Conservation (phyloP, 2,888 invertebrate species). For the Notodonta ziczac region DNA sequence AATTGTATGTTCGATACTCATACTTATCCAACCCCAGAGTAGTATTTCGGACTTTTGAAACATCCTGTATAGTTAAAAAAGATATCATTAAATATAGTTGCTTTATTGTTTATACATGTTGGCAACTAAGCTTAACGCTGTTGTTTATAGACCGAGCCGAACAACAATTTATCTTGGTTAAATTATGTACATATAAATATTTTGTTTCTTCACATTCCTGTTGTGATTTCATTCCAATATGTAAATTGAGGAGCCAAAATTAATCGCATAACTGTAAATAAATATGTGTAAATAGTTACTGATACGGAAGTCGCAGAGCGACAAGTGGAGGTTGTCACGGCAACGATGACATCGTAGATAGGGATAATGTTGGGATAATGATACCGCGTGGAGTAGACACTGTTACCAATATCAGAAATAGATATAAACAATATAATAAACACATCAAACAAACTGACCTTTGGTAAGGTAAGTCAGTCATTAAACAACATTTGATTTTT, state of each 20-base stretch:
- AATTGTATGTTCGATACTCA: too few species aligned
- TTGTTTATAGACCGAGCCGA: constrained; percentile 56
- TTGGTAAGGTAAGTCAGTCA: constrained; percentile 48
- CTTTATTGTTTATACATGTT: constrained; percentile 63
- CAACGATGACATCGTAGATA: constrained; percentile 59
- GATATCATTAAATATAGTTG: constrained; percentile 63
- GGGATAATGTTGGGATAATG: constrained; percentile 58
- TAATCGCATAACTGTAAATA: constrained; percentile 78
- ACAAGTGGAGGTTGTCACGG: constrained; percentile 55
- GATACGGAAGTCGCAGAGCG: constrained; percentile 76
- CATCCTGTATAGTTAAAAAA: constrained; percentile 55
- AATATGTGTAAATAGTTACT: constrained; percentile 78
- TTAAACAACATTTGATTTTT: constrained; percentile 24
- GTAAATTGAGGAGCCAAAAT: constrained; percentile 72
- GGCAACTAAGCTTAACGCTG: constrained; percentile 72
- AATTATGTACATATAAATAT: constrained; percentile 67
- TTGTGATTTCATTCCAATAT: constrained; percentile 78
- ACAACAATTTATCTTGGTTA: constrained; percentile 44
- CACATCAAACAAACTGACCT: constrained; percentile 35
- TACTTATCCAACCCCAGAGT: too few species aligned
- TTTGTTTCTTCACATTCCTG: constrained; percentile 77
- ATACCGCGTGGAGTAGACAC: constrained; percentile 53
- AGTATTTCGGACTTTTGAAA: too few species aligned
- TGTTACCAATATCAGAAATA: constrained; percentile 69
- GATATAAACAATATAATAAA: constrained; percentile 38